Base-by-base conservation (phyloP, 92 coral and sea anemone genomes). In the Phenganax subtilis region DNA sequence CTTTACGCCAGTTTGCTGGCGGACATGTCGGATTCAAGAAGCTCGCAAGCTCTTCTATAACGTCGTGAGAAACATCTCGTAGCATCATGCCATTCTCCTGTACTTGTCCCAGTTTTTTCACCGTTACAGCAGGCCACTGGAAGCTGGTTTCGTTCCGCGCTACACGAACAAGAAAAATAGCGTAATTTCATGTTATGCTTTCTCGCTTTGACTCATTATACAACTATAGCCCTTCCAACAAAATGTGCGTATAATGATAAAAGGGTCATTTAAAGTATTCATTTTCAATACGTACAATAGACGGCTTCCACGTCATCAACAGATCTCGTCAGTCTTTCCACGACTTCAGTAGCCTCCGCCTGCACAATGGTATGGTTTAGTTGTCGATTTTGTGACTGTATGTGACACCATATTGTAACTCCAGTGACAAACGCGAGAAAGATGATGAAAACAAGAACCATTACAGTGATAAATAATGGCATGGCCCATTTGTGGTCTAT, bases 361-460 rank as follows among this genome's bases (percentile, higher is more conserved):
- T 68, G 73, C 17, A 59, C 64, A 27, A 59, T 59, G 57, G 16
- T 27, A 27, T 37, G 47, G 47, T 64, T 76, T 5, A 52, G 60
- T 53, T 55, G 59, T 27, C 59, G 58, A 8, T 11, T 76, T 25
- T 57, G 58, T 58, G 81, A 58, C 27, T 79, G 83, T 5, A 67
- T 67, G 54, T 79, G 83, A 64, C 74, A 79, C 83, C 83, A 79
- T 54, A 79, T 10, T 63, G 83, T 63, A 51, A 79, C 74, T 30
- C 73, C 74, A 62, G 63, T 62, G 25, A 79, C 74, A 12, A 79
- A 79, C 10, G 59, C 83, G 44, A 79, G 53, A 54, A 65, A 79
- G 10, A 79, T 57, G 25, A 64, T 8, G 0, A 79, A 51, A 27
- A 79, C 29, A 27, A 79, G 28, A 6, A 44, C 74, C 83, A 79